Evolutionary conservation across 2,113 vertebrate genomes (phyloP).

Genomic region (Centropus unirufus): DNA sequence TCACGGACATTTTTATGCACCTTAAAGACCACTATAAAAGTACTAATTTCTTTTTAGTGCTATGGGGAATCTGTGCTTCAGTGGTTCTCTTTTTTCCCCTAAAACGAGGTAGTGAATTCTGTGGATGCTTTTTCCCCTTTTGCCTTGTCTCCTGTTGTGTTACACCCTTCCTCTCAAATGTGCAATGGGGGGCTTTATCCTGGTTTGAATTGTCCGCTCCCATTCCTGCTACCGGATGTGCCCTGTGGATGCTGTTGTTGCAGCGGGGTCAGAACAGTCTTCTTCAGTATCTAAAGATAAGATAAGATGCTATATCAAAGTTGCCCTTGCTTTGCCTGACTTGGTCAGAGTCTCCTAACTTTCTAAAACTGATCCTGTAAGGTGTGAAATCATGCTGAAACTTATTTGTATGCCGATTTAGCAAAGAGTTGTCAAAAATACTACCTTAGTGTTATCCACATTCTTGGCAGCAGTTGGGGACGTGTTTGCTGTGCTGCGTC

Average conservation of each 20-base stretch:
- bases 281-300: too few relatives aligned
- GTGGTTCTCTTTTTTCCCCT: neutral
- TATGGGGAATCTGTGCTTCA: neutral
- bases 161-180: neutral
- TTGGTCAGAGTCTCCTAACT: neutral
- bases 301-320: neutral
- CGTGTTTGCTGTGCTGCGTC: neutral
- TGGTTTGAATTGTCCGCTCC: neutral
- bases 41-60: neutral
- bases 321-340: neutral
- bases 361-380: neutral
- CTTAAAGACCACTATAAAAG: neutral
- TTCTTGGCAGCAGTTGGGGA: rapidly evolving
- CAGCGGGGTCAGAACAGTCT: neutral
- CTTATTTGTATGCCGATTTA: neutral
- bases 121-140: neutral
- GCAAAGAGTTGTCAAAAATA: neutral
- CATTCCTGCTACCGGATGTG: neutral
- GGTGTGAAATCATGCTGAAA: neutral
- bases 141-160: neutral
- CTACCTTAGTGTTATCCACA: neutral
- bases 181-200: neutral
- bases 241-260: neutral
- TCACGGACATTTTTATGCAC: neutral
- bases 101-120: neutral